A percentile compares a stretch with the other conserved stretches of the same genome.
These are phyloP conservation scores for Apotomis turbidana DNA, from an alignment of 2,888 invertebrate genomes.

Conservation along the genomic window DNA sequence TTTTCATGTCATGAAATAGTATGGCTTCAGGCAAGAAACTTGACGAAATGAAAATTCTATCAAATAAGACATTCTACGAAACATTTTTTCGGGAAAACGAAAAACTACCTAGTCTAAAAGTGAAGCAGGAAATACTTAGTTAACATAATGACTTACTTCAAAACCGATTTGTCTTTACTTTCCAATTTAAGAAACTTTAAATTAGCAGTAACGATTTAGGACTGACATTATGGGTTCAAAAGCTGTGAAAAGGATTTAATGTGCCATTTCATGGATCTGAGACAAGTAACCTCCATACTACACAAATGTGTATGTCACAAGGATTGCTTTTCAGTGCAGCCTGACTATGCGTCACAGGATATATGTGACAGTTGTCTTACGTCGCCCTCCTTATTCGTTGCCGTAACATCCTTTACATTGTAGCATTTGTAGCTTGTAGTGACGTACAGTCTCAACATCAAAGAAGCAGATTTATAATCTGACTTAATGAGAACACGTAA, in stretches of 20 bases:
- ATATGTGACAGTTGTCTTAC: conserved; percentile 11
- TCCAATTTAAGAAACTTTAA: background rate
- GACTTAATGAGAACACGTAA: background rate
- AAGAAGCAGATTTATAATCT: conserved; percentile 7
- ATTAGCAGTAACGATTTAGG: conserved; percentile 8
- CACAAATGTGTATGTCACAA: too few relatives aligned
- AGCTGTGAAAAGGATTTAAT: conserved; percentile 14
- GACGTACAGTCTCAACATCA: background rate
- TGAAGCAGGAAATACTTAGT: background rate
- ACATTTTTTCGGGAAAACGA: too few relatives aligned
- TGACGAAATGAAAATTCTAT: too few relatives aligned
- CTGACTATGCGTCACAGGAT: conserved; percentile 16
- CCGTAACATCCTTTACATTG: conserved; percentile 8
- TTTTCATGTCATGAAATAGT: too few relatives aligned
- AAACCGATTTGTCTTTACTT: background rate
- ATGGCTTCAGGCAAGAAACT: too few relatives aligned
- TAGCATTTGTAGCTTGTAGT: background rate
- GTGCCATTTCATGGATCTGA: background rate
- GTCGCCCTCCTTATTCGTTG: conserved; percentile 12
- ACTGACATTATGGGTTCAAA: conserved; percentile 12
- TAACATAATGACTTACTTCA: background rate
- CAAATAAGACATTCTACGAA: too few relatives aligned
- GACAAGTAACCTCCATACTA: too few relatives aligned
- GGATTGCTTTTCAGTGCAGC: too few relatives aligned
- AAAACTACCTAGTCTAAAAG: background rate